Base-by-base conservation (phyloP, 2,797 vertebrate species). In the Coregonus suidteri region DNA sequence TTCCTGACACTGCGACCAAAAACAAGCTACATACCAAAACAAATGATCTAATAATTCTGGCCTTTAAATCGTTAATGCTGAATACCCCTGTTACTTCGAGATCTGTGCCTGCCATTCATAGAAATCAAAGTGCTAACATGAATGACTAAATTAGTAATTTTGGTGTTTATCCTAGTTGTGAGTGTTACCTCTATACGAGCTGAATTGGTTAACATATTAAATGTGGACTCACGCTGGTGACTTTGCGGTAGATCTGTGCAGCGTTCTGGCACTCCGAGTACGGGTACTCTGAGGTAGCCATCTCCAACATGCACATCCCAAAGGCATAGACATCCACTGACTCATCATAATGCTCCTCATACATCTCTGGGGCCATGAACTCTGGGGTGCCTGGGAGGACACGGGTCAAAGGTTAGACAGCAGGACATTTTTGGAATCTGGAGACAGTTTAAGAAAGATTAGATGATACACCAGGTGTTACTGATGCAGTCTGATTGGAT, bases 301-400 rank as follows among this genome's bases (percentile, higher is more conserved):
- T 99, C 93, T 99, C 98, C 76, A 99, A 91, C 98, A 99, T 99
- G 86, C 98, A 99, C 98, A 99, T 99, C 83, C 98, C 98, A 51
- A 99, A 99, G 6, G 98, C 98, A 0, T 99, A 99, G 71, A 99
- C 98, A 1, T 99, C 98, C 81, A 99, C 98, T 0, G 98, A 97
- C 85, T 99, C 98, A 1, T 99, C 98, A 0, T 99, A 99, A 86
- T 99, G 98, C 59, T 99, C 98, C 87, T 99, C 98, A 0, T 99
- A 99, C 98, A 99, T 99, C 89, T 99, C 98, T 0, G 98, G 98
- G 0, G 98, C 98, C 98, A 99, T 99, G 88, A 99, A 99, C 85
- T 99, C 98, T 0, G 98, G 98, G 15, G 98, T 99, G 47, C 98
- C 98, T 99, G 79, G 68, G 83, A 18, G 83, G 30, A 83, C 31